Base-by-base conservation (phyloP, 1,140 invertebrate species). In the Augochlora pura region DNA sequence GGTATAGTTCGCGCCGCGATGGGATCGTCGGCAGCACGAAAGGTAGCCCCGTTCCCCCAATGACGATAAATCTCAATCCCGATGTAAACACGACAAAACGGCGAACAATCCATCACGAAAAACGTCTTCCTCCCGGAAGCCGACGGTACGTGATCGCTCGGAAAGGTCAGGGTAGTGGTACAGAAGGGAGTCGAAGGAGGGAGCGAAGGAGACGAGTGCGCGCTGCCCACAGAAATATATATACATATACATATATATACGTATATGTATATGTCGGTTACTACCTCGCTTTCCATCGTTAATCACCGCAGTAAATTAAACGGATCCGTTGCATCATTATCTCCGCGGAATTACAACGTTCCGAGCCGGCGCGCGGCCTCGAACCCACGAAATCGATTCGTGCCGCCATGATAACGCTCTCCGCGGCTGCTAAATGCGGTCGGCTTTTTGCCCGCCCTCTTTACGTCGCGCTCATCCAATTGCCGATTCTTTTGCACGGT, bases 221-320 rank as follows among this genome's bases (percentile, higher is more conserved):
- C 38, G 70, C 39, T 83, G 76, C 67, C 81, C 81, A 75, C 62
- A 77, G 71, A 69, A 84, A 84, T 84, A 84, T 84, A 80, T 82
- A 84, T 49, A 81, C 83, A 32, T 32, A 32, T 4, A 32, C 4
- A 32, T 32, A 32, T 32, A 32, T 32, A 4, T 32, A n/a, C n/a
- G n/a, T n/a, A n/a, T n/a, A n/a, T n/a, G n/a, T n/a, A n/a, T n/a
- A n/a, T n/a, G n/a, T 84, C 81, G 72, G 81, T 83, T 84, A 72
- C 81, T 76, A 83, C 78, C 77, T 82, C 82, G 67, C 83, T 84
- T 84, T 84, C 83, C 78, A 84, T 84, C 83, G 83, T 84, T 84
- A 84, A 84, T 84, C 83, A 84, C 83, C 76, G 75, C 75, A 72
- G 81, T 73, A 84, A 84, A 84, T 84, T 84, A 84, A 84, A 84